Evolutionary conservation across 2,113 vertebrate genomes (phyloP).

Genomic region (Plotosus lineatus): DNA sequence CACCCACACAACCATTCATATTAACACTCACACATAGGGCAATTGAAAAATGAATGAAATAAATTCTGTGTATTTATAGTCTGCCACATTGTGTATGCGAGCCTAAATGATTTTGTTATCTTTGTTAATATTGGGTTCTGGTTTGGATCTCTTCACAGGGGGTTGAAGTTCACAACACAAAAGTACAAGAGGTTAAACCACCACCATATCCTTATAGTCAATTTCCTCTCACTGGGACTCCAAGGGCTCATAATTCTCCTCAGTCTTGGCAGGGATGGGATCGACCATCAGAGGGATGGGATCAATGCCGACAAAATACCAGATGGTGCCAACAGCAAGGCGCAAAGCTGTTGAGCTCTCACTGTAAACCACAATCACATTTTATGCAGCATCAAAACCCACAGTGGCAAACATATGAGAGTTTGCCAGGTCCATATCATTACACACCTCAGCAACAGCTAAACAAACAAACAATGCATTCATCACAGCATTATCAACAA

Average conservation of each 20-base stretch:
- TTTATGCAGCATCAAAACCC: slow-evolving; percentile 32
- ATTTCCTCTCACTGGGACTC: slow-evolving; percentile 50
- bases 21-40: too few species aligned
- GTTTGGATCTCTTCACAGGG: slow-evolving; percentile 35
- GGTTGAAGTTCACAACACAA: slow-evolving; percentile 67
- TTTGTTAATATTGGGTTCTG: not conserved
- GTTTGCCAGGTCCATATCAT: slow-evolving; percentile 9
- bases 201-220: slow-evolving; percentile 72
- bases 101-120: not conserved
- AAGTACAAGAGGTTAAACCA: slow-evolving; percentile 72
- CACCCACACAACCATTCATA: too few species aligned
- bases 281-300: slow-evolving; percentile 30
- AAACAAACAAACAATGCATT: slow-evolving; percentile 7
- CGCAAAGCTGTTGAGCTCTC: slow-evolving; percentile 25
- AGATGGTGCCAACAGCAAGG: slow-evolving; percentile 37
- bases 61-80: not conserved
- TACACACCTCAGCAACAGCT: slow-evolving; percentile 30
- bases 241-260: slow-evolving; percentile 51
- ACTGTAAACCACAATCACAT: slow-evolving; percentile 23
- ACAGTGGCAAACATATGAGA: slow-evolving; percentile 26
- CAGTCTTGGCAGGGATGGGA: slow-evolving; percentile 30
- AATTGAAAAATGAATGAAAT: too few species aligned
- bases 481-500: slow-evolving; percentile 29
- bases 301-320: slow-evolving; percentile 37
- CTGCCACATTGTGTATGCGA: not conserved